Conservation (phyloP, 2,888 invertebrate species). For the Onthophagus sagittarius region DNA sequence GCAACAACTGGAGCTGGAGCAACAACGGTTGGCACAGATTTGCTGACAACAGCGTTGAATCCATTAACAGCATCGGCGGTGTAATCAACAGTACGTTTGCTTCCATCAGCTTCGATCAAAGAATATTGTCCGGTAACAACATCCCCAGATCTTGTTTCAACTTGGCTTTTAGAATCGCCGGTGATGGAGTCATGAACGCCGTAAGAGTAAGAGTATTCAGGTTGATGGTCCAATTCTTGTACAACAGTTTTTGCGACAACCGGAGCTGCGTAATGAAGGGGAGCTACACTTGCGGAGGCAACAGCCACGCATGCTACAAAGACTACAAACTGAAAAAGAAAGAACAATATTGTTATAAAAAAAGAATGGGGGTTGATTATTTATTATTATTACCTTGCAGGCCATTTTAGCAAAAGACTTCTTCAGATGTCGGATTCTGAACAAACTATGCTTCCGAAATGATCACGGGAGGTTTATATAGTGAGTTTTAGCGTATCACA, state of each 20-base stretch:
- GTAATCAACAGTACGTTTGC: conserved; percentile 61
- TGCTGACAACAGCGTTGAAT: conserved; percentile 56
- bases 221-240: conserved; percentile 42
- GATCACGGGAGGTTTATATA: neutral
- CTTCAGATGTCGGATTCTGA: conserved; percentile 1
- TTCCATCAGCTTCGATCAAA: conserved; percentile 58
- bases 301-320: conserved; percentile 35
- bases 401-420: conserved; percentile 1
- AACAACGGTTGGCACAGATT: conserved; percentile 48
- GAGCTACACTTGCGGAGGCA: conserved; percentile 30
- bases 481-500: neutral
- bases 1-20: conserved; percentile 39
- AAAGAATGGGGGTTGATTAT: neutral
- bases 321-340: conserved; percentile 32
- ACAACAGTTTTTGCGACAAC: conserved; percentile 29
- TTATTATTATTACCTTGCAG: conserved; percentile 5
- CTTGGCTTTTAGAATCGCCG: conserved; percentile 57
- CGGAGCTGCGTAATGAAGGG: conserved; percentile 26
- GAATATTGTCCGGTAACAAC: conserved; percentile 59
- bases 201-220: conserved; percentile 58
- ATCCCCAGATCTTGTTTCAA: conserved; percentile 61
- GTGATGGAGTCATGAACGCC: conserved; percentile 56
- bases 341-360: neutral
- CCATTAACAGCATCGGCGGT: conserved; percentile 53
- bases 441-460: conserved; percentile 6